Base-by-base conservation (phyloP, 2,797 vertebrate genomes). In the Salarias fasciatus region DNA sequence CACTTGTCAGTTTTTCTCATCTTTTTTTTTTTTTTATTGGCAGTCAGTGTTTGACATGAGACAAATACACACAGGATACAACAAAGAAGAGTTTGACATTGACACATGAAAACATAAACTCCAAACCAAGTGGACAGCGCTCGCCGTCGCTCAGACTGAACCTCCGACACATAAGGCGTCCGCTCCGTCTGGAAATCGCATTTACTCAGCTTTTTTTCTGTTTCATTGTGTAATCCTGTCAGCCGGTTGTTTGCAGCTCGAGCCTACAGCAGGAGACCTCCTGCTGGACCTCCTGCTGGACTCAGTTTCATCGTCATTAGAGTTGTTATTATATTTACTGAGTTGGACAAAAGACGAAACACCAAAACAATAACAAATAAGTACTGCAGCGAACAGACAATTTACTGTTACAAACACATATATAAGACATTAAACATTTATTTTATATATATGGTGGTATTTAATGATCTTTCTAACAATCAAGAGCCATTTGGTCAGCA, bases 21-120 rank as follows among this genome's bases (percentile, higher is more conserved):
- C 33, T 71, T 79, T 69, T n/a, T n/a, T n/a, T n/a, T 63, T 74
- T 5, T 77, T 91, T 91, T 85, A 90, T 90, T 91, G 87, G 85
- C 85, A 87, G 87, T 88, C 71, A 83, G 69, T 77, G 67, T 75
- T 81, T 68, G 80, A 49, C 51, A 55, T 72, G 77, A 78, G 69
- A 88, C 80, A 67, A 74, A 69, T 67, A 85, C 78, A 84, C 74
- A 68, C 52, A 61, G 51, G 60, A 13, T 68, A 88, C 68, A 75
- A 78, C 77, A 54, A 69, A 58, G 53, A 80, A 73, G 55, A 78
- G 42, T 72, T 63, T 48, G 69, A 85, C 71, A 45, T 33, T 24
- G 61, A 89, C 64, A 75, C 78, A 82, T n/a, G 13, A 60, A n/a
- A 71, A 83, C 50, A 43, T 8, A 69, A 73, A 61, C 31, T 51